Base-by-base conservation (phyloP, 1,140 invertebrate genomes). In the Heliconius melpomene region DNA sequence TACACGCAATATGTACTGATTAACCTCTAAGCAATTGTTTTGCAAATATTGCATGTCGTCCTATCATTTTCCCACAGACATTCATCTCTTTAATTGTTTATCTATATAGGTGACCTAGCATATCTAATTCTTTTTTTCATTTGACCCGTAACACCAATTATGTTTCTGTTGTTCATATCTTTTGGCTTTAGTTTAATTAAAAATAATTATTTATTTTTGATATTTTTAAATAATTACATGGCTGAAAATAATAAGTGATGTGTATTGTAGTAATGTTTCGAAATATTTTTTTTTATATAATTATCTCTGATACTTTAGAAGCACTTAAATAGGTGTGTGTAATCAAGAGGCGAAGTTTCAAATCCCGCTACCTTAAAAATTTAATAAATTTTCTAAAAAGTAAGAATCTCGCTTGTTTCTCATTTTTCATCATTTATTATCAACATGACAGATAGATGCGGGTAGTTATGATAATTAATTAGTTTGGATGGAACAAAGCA, bases 81-180 rank as follows among this genome's bases (percentile, higher is more conserved):
- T 50, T 70, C 54, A 77, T 74, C 77, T 77, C n/a, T 75, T 60
- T 84, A 82, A 84, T 82, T 80, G 77, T 79, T 84, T 81, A 80
- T 84, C 81, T 81, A 84, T 86, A 81, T 83, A 82, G 83, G 82
- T 86, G 84, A 85, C 82, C 82, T 74, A 72, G 79, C 46, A 36
- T 71, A 52, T 75, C n/a, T 76, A 76, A 76, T 75, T 74, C 26
- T n/a, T 40, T 75, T 66, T 66, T 66, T 74, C 29, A 71, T 29
- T 75, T 32, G 50, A 71, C 74, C 52, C 52, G 70, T 72, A 40
- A 38, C 20, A 70, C 29, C 72, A 57, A 79, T 79, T 76, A 77
- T 32, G 16, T 66, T 29, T 46, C 40, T 46, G 40, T 46, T 46
- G 40, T 46, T 46, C 11, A 46, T 60, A 60, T 60, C 57, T 60